Evolutionary conservation across 2,113 vertebrate genomes (phyloP).

Genomic region (Scortum barcoo): DNA sequence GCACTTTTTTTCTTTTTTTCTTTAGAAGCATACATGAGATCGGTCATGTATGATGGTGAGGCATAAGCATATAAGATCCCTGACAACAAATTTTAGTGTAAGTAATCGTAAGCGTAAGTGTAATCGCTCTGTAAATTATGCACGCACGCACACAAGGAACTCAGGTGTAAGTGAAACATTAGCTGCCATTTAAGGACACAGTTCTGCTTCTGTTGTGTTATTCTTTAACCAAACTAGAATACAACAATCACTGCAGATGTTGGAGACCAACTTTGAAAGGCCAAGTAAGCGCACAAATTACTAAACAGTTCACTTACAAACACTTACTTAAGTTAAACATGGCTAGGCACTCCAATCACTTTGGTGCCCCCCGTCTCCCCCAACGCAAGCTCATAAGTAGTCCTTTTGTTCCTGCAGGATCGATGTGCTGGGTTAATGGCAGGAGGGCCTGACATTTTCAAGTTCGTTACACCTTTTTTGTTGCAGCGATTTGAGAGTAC

Average conservation of each 20-base stretch:
- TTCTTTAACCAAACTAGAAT: constrained; percentile 44
- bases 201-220: constrained; percentile 34
- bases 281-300: constrained; percentile 14
- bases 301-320: constrained; percentile 20
- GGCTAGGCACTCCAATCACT: constrained; percentile 31
- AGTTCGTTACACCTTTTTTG: constrained; percentile 54
- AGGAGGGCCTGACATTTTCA: constrained; percentile 58
- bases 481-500: constrained; percentile 33
- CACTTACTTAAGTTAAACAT: constrained; percentile 46
- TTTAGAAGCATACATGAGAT: neutral
- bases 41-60: constrained; percentile 14
- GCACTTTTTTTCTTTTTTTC: too few species aligned
- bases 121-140: constrained; percentile 53
- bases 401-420: constrained; percentile 43
- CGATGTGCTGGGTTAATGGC: constrained; percentile 54
- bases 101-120: too few species aligned
- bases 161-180: constrained; percentile 40
- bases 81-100: constrained; percentile 27
- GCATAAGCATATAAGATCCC: neutral
- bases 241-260: neutral
- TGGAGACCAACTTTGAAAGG: neutral
- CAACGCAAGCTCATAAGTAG: constrained; percentile 31
- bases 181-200: constrained; percentile 8
- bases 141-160: constrained; percentile 4
- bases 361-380: neutral